phyloP scores from a whole-genome alignment of 2,888 invertebrate genomes.

The Brachylomia viminalis region DNA sequence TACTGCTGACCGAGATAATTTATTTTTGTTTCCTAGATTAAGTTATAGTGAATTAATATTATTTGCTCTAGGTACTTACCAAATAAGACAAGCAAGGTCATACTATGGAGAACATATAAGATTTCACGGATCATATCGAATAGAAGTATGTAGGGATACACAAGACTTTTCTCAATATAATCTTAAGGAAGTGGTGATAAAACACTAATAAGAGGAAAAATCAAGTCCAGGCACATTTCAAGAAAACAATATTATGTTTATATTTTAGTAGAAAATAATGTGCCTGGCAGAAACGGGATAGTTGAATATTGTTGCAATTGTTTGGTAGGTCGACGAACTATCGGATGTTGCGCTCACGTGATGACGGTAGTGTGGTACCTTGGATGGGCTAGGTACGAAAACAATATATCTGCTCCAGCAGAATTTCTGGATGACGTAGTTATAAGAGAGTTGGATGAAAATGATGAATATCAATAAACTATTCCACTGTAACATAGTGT shows the following conservation, averaged over 20 bases:
- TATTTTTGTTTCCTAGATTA: slow-evolving; percentile 26
- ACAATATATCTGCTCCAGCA: slow-evolving; percentile 18
- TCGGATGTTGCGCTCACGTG: slow-evolving; percentile 9
- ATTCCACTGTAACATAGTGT: background rate
- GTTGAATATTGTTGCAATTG: slow-evolving; percentile 8
- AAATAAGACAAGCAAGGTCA: slow-evolving; percentile 14
- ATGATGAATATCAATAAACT: slow-evolving; percentile 16
- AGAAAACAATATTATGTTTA: slow-evolving; percentile 25
- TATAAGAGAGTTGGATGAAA: slow-evolving; percentile 16
- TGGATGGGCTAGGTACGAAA: slow-evolving; percentile 5
- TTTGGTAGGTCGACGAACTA: slow-evolving; percentile 9
- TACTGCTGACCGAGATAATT: slow-evolving; percentile 24
- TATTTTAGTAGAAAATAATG: slow-evolving; percentile 13
- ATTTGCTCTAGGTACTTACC: slow-evolving; percentile 30
- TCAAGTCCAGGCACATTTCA: too few species aligned
- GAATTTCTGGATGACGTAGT: slow-evolving; percentile 22
- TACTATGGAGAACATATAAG: slow-evolving; percentile 21
- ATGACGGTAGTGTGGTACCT: slow-evolving; percentile 7
- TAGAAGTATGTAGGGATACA: slow-evolving; percentile 21
- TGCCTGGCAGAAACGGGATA: background rate
- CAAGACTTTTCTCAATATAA: slow-evolving; percentile 11
- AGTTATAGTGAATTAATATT: slow-evolving; percentile 17
- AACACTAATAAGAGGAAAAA: too few species aligned
- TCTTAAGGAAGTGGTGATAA: slow-evolving; percentile 11
- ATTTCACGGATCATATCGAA: slow-evolving; percentile 26